These are phyloP conservation scores for Thamnophis sirtalis DNA, from an alignment of 2,113 vertebrate species.

Conservation along the genomic window DNA sequence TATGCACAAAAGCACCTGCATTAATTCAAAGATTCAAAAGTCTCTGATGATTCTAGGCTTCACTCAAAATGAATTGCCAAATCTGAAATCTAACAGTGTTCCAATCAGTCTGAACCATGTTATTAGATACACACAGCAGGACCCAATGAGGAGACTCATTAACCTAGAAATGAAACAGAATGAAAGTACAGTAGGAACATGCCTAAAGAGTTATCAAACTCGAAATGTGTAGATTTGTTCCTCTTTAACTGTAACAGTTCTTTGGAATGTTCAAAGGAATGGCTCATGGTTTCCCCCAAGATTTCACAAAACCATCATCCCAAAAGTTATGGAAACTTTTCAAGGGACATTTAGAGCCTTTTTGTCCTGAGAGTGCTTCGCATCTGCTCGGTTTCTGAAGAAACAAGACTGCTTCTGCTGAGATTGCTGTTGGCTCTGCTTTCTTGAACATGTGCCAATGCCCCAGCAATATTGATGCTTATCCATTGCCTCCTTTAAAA, in stretches of 20 bases:
- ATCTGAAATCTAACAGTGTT: neutral
- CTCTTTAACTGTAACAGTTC: neutral
- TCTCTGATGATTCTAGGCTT: neutral
- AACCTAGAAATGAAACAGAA: neutral
- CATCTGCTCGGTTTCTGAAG: slow-evolving; percentile 46
- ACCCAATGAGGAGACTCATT: neutral
- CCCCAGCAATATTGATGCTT: neutral
- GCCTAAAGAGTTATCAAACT: neutral
- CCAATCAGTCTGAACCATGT: neutral
- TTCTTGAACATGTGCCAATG: neutral
- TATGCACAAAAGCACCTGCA: too few relatives aligned
- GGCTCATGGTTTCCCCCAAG: neutral
- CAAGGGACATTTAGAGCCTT: neutral
- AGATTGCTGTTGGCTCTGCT: neutral
- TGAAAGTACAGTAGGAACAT: neutral
- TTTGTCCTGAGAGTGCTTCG: slow-evolving; percentile 40
- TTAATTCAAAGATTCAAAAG: neutral
- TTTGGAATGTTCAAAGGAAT: neutral
- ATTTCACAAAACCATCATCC: neutral
- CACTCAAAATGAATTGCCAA: neutral
- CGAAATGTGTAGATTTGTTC: neutral
- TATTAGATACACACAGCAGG: neutral
- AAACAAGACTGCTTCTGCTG: neutral
- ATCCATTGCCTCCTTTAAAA: neutral
- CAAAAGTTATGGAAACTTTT: slow-evolving; percentile 1